Conservation (phyloP, 2,797 vertebrate species). For the Gorsachius magnificus region DNA sequence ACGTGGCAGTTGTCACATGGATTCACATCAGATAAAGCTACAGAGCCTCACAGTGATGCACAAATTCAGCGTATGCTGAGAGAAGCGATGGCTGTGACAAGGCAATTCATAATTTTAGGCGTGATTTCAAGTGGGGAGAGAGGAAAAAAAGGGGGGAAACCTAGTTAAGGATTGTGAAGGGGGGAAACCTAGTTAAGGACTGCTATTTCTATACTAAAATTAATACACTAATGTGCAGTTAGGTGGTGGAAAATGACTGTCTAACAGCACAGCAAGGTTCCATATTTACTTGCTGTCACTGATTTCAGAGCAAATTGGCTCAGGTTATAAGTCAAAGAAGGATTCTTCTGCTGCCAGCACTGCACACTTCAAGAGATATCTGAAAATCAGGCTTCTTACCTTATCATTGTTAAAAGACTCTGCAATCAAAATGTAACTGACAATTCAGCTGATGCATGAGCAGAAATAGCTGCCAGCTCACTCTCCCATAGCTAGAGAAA, state of each 20-base stretch:
- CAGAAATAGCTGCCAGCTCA: constrained; percentile 44
- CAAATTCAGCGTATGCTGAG: neutral
- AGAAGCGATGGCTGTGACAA: neutral
- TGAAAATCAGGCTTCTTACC: constrained; percentile 56
- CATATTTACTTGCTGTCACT: constrained; percentile 61
- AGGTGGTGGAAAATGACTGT: constrained; percentile 14
- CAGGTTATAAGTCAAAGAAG: constrained; percentile 65
- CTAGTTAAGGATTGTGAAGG: neutral
- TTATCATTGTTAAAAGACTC: constrained; percentile 43
- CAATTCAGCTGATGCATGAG: constrained; percentile 59
- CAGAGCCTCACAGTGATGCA: neutral
- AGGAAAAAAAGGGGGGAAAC: neutral
- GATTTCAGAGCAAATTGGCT: constrained; percentile 59
- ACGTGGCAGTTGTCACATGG: neutral
- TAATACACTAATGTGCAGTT: constrained; percentile 22
- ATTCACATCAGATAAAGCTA: neutral
- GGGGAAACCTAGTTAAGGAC: neutral
- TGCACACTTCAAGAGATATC: constrained; percentile 34
- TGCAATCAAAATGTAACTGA: constrained; percentile 60
- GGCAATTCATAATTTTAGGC: neutral
- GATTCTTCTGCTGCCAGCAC: constrained; percentile 69
- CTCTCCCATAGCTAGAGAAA: constrained; percentile 31
- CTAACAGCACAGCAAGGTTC: constrained; percentile 49
- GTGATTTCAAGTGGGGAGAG: neutral
- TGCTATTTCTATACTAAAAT: constrained; percentile 7